Conservation (phyloP, 37 sponge, comb jelly and placozoan species). For the Halichondria panicea region DNA sequence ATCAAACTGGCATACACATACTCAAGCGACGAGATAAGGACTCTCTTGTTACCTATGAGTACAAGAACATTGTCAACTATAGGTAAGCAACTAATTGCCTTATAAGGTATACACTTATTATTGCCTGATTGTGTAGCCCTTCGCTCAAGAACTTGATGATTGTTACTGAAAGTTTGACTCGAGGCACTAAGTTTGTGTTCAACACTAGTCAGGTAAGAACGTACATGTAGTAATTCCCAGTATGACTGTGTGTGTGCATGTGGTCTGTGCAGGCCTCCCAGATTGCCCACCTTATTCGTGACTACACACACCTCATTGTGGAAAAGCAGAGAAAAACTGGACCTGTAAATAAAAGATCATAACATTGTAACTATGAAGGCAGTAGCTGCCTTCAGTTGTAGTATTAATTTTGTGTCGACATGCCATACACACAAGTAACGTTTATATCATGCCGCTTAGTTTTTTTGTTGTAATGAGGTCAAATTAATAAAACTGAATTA, state of each 20-base stretch:
- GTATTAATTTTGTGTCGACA: too few relatives aligned
- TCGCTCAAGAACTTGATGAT: conserved; percentile 96
- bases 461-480: too few relatives aligned
- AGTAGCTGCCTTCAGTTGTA: too few relatives aligned
- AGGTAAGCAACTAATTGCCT: conserved; percentile 39
- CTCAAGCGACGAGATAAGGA: conserved; percentile 92
- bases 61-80: conserved; percentile 94
- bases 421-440: too few relatives aligned
- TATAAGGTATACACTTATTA: not conserved
- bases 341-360: not conserved
- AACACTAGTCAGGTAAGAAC: conserved; percentile 90
- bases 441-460: too few relatives aligned
- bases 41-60: conserved; percentile 90
- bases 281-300: conserved; percentile 93
- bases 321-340: conserved; percentile 63
- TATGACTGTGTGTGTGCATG: not conserved
- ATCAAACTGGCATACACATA: conserved; percentile 86
- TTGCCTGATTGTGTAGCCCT: conserved; percentile 53
- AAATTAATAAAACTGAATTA: too few relatives aligned
- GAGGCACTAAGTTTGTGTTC: conserved; percentile 96
- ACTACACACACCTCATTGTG: conserved; percentile 95
- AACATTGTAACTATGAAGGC: too few relatives aligned
- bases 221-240: not conserved
- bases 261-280: conserved; percentile 77
- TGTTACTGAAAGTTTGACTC: conserved; percentile 91